Evolutionary conservation across 1,140 invertebrate genomes (phyloP).

Genomic region (Trinorchestia longiramus): DNA sequence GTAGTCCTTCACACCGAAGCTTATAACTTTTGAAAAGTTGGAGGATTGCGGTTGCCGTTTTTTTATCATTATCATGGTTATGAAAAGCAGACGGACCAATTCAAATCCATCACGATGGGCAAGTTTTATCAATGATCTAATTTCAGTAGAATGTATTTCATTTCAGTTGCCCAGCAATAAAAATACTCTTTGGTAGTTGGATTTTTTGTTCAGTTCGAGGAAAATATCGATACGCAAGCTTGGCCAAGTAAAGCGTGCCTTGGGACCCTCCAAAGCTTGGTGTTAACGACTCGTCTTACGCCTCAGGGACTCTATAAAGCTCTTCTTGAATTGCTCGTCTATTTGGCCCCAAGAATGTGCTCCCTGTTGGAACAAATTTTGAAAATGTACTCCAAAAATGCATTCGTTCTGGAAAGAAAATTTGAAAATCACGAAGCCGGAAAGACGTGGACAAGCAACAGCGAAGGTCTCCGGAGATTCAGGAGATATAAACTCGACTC

Average conservation of each 20-base stretch:
- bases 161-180: background rate
- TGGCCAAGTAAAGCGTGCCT: background rate
- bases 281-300: background rate
- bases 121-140: background rate
- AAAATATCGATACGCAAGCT: background rate
- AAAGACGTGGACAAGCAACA: background rate
- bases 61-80: background rate
- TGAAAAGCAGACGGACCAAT: background rate
- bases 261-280: background rate
- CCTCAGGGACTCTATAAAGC: background rate
- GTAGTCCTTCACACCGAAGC: background rate
- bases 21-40: background rate
- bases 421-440: background rate
- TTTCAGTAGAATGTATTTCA: background rate
- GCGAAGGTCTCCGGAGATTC: background rate
- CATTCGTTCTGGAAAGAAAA: background rate
- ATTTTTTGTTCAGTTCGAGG: background rate
- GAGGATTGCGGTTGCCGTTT: background rate
- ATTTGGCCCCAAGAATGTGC: background rate
- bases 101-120: too few relatives aligned
- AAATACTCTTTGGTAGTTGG: background rate
- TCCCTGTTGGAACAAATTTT: background rate
- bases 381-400: slow-evolving; percentile 1
- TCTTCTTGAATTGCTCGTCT: background rate
- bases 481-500: background rate